A percentile compares a stretch with the other conserved stretches of the same genome.
These are phyloP conservation scores for Leptonema lineaticorne DNA, from an alignment of 1,140 invertebrate species.

Conservation along the genomic window DNA sequence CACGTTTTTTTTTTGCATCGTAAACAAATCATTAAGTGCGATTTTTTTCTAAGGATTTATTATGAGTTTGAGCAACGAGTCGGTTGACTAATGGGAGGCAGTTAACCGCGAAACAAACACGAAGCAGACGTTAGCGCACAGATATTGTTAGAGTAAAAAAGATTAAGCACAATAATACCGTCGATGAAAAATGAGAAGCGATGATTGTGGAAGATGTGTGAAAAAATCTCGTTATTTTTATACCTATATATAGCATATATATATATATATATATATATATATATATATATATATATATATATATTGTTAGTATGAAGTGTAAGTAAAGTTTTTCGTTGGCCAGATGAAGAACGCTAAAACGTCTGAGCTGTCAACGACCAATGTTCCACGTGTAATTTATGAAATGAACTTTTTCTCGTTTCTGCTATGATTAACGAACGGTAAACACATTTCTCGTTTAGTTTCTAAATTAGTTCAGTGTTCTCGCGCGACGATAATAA, in stretches of 20 bases:
- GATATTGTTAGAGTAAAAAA: neutral
- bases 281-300: too few relatives aligned
- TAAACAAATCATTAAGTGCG: conserved; percentile 2
- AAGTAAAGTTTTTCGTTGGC: too few relatives aligned
- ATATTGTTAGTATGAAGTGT: too few relatives aligned
- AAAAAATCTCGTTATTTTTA: conserved; percentile 3
- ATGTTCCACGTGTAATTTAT: neutral
- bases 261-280: too few relatives aligned
- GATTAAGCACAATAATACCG: neutral
- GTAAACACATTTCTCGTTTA: neutral
- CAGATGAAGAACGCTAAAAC: neutral
- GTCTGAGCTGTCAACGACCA: neutral
- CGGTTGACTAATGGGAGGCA: conserved; percentile 1
- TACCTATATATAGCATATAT: too few relatives aligned
- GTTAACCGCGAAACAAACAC: conserved; percentile 4
- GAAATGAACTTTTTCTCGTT: neutral
- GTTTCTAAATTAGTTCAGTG: neutral
- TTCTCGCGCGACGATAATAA: too few relatives aligned
- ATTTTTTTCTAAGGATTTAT: too few relatives aligned
- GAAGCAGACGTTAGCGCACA: neutral
- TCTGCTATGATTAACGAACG: neutral
- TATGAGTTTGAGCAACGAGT: neutral
- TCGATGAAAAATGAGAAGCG: neutral
- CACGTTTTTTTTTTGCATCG: neutral
- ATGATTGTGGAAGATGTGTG: conserved; percentile 8